Conservation (phyloP, 2,888 invertebrate species). For the Stenodema calcarata region DNA sequence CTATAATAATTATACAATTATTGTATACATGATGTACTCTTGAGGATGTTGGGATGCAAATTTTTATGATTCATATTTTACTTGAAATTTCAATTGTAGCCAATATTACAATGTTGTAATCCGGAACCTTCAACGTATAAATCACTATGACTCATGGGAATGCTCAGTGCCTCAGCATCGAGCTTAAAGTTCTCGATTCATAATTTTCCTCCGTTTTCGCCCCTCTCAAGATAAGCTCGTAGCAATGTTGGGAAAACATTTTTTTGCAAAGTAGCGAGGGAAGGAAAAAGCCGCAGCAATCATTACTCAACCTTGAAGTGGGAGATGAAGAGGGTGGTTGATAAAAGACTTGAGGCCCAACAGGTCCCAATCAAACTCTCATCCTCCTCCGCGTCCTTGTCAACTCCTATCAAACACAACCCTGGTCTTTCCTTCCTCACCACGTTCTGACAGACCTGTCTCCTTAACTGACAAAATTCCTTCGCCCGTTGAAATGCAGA, state of each 20-base stretch:
- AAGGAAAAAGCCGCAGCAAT: background rate
- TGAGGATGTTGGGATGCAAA: no score
- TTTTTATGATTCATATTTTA: no score
- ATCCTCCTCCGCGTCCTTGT: background rate
- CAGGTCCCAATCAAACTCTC: slow-evolving; percentile 18
- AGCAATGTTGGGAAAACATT: background rate
- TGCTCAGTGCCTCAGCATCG: background rate
- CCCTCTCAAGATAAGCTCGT: background rate
- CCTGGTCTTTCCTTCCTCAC: background rate
- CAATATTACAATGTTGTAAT: no score
- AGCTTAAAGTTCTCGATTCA: background rate
- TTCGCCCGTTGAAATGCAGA: background rate
- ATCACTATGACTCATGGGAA: background rate
- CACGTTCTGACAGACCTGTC: background rate
- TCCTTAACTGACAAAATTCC: background rate
- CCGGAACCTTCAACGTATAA: no score
- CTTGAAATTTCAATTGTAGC: no score
- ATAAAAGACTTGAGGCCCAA: slow-evolving; percentile 11
- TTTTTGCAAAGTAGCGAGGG: background rate
- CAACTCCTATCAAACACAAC: slow-evolving; percentile 13
- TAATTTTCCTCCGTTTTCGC: background rate
- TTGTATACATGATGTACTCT: no score
- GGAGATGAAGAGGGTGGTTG: background rate
- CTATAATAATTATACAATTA: no score
- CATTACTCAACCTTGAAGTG: background rate